phyloP scores from a whole-genome alignment of 2,113 vertebrate genomes.

The Chinchilla lanigera region DNA sequence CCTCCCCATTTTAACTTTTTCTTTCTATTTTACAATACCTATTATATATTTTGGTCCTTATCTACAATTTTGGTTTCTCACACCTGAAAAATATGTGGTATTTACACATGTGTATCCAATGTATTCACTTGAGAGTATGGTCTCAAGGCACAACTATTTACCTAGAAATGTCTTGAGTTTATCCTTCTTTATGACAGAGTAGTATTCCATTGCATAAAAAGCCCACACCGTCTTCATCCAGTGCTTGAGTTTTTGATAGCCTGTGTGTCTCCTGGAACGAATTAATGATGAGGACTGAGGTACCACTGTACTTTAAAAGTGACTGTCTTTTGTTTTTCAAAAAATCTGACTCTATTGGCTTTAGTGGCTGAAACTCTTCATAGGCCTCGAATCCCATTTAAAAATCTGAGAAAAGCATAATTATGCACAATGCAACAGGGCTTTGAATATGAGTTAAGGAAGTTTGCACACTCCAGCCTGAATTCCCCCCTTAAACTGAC shows the following conservation, averaged over 20 bases:
- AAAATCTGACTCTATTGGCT: not conserved
- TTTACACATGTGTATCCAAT: not conserved
- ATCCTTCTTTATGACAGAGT: not conserved
- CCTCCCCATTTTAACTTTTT: not conserved
- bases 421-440: not conserved
- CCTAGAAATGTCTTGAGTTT: not conserved
- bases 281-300: not conserved
- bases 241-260: not conserved
- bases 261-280: not conserved
- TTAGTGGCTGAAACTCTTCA: not conserved
- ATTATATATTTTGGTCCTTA: not conserved
- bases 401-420: not conserved
- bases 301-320: not conserved
- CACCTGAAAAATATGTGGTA: not conserved
- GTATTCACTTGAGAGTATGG: not conserved
- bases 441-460: not conserved
- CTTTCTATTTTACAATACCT: not conserved
- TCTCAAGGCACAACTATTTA: not conserved
- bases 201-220: not conserved
- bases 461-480: not conserved
- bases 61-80: not conserved
- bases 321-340: not conserved
- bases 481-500: not conserved
- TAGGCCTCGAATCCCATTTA: not conserved
- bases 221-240: not conserved